These are phyloP conservation scores for Gobio gobio DNA, from an alignment of 2,113 vertebrate species.

Conservation along the genomic window DNA sequence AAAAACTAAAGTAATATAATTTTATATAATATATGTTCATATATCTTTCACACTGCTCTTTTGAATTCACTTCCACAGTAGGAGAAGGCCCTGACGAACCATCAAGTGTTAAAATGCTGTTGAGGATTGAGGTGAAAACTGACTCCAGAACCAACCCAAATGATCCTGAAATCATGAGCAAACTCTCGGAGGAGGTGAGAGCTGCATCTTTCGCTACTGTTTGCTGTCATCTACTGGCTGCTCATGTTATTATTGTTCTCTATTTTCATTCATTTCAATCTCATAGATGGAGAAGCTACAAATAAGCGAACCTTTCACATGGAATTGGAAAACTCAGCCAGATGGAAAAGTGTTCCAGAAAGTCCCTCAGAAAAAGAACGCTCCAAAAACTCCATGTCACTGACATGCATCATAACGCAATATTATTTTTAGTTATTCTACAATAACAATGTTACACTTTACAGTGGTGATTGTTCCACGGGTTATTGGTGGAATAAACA, in stretches of 20 bases:
- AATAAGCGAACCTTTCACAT: not conserved
- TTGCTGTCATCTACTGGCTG: not conserved
- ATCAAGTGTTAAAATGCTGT: not conserved
- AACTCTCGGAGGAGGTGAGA: not conserved
- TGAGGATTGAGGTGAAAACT: conserved; percentile 20
- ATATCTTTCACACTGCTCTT: not conserved
- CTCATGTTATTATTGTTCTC: not conserved
- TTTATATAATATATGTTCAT: too few species aligned
- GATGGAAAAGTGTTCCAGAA: conserved; percentile 16
- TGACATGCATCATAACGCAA: not conserved
- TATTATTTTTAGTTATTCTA: not conserved
- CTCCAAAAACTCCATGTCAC: not conserved
- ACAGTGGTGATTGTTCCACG: too few species aligned
- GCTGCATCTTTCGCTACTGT: not conserved
- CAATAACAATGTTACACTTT: not conserved
- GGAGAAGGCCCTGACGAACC: not conserved
- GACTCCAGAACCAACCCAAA: not conserved
- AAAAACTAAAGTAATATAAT: too few species aligned
- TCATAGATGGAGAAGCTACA: not conserved
- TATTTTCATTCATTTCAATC: not conserved
- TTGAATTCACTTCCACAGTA: not conserved
- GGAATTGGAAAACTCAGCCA: not conserved
- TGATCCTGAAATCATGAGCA: not conserved
- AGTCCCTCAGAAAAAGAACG: not conserved
- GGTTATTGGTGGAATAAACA: too few species aligned